phyloP scores from a whole-genome alignment of 2,797 vertebrate species.

The Jordanella pulchra region DNA sequence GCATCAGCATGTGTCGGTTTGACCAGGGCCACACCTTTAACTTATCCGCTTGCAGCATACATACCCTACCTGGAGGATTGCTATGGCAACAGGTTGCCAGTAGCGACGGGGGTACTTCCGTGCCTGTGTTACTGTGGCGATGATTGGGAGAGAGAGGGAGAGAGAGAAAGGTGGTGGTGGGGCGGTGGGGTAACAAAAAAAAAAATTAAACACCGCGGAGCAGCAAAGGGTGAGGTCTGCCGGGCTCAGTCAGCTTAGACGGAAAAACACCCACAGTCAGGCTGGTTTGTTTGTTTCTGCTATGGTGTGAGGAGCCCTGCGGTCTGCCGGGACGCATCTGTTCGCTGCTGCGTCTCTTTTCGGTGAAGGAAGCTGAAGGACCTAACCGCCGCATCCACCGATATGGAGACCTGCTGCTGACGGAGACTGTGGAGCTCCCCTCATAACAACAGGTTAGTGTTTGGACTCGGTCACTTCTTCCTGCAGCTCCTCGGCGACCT shows the following conservation, averaged over 20 bases:
- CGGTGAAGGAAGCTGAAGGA: neutral
- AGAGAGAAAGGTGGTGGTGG: neutral
- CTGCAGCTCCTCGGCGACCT: neutral
- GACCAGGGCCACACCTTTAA: conserved; percentile 54
- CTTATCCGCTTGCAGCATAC: conserved; percentile 32
- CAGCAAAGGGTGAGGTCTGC: conserved; percentile 55
- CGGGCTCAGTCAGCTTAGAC: conserved; percentile 38
- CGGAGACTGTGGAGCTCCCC: conserved; percentile 52
- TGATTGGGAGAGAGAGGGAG: conserved; percentile 26
- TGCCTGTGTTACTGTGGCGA: conserved; percentile 49
- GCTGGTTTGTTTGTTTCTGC: conserved; percentile 6
- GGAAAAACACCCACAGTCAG: neutral
- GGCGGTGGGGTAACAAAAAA: neutral
- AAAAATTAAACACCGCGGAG: conserved; percentile 8
- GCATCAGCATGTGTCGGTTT: neutral
- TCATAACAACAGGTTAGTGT: conserved; percentile 74
- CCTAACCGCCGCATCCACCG: conserved; percentile 16
- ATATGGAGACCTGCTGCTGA: conserved; percentile 63
- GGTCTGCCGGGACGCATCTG: conserved; percentile 12
- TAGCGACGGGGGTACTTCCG: conserved; percentile 77
- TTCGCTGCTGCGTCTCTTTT: neutral
- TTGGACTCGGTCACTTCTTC: conserved; percentile 14
- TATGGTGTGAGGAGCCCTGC: conserved; percentile 45
- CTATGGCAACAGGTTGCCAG: conserved; percentile 86
- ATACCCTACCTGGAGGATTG: conserved; percentile 76